Base-by-base conservation (phyloP, 2,797 vertebrate species). In the Phalanger gymnotis region DNA sequence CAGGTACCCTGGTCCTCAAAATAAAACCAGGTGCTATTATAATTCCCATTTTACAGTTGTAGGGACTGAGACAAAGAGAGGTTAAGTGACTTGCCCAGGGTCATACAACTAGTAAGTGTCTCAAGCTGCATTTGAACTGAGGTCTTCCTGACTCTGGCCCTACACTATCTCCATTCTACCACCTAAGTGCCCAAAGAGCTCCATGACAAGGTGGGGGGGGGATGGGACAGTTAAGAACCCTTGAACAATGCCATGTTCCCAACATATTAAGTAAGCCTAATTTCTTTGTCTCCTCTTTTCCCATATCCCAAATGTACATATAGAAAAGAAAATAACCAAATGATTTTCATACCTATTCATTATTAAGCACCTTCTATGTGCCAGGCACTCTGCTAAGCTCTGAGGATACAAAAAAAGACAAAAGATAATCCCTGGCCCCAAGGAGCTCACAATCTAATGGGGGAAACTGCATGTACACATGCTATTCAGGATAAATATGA, bases 161-260 rank as follows among this genome's bases (percentile, higher is more conserved):
- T 40, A 47, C 11, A 25, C n/a, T 47, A n/a, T 81, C 66, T 73
- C 66, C n/a, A 73, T 4, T 73, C 66, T 2, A 19, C 0, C n/a
- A 81, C 4, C 2, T 81, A 25, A 22, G 7, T 81, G 66, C 19
- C 19, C 19, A 81, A 73, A 81, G 66, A 1, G 16, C 2, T 19
- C 1, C 12, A 34, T 22, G 66, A 25, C 6, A 40, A 81, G 22
- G 2, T 6, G 0, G 19, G 31, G 0, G 6, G 13, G n/a, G n/a
- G 5, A 4, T 4, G n/a, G n/a, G n/a, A n/a, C n/a, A 57, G 19
- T 73, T 40, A 73, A 73, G n/a, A 40, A 73, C 66, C n/a, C 14
- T 2, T 73, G n/a, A 22, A 47, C 19, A 25, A 73, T 73, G 14
- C 66, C n/a, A 73, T 40, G n/a, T 19, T 40, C n/a, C 19, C 66